phyloP scores from a whole-genome alignment of 2,888 invertebrate species.

The Ornithoptera alexandrae region DNA sequence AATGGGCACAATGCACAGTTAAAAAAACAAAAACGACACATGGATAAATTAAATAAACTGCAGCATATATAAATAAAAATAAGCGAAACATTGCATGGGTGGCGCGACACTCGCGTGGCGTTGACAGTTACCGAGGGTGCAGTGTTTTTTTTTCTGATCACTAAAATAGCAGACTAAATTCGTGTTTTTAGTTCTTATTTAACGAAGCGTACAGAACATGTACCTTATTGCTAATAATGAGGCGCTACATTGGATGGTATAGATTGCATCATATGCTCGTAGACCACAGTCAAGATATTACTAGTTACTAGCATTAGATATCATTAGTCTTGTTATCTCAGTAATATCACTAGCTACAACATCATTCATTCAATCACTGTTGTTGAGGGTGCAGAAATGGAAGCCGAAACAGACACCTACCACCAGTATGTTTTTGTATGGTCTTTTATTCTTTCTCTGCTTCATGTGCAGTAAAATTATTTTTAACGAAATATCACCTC shows the following conservation, averaged over 20 bases:
- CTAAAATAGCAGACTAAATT: constrained; percentile 16
- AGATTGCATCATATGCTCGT: not conserved
- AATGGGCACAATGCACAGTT: constrained; percentile 32
- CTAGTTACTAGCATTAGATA: too few species aligned
- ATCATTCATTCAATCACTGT: too few species aligned
- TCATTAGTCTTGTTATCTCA: too few species aligned
- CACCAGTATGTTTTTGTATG: too few species aligned
- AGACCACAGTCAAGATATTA: too few species aligned
- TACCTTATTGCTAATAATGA: not conserved
- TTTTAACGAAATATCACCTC: not conserved
- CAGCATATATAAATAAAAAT: constrained; percentile 32
- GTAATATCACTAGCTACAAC: too few species aligned
- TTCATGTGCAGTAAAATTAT: not conserved
- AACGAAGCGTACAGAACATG: not conserved
- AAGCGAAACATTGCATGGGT: constrained; percentile 34
- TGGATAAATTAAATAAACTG: constrained; percentile 48
- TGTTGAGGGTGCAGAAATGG: too few species aligned
- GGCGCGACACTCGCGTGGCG: constrained; percentile 45
- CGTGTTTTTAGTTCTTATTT: not conserved
- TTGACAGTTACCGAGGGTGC: constrained; percentile 45
- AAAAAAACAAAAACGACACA: constrained; percentile 43
- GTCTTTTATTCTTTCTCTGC: too few species aligned
- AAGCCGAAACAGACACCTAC: too few species aligned
- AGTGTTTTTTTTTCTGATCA: constrained; percentile 9
- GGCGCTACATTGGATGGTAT: not conserved